Evolutionary conservation across 1,140 invertebrate genomes (phyloP), one percentile per base, ranked within the genome.

Genomic region (Drosophila erecta): DNA sequence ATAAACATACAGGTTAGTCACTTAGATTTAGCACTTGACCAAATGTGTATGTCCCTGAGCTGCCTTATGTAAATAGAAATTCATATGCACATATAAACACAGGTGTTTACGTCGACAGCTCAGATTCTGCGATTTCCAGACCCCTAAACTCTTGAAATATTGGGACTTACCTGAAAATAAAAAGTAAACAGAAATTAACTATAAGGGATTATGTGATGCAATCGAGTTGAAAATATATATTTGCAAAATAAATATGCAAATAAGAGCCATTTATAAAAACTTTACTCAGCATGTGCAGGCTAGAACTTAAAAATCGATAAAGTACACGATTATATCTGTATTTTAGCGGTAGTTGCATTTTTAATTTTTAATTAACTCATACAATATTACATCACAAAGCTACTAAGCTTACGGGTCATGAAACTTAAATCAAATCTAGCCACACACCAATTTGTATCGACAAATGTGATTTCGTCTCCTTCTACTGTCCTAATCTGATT

Each of bases 121-220:
- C 44, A 64, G 10, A 59, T 80, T 75, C 79, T 64, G 38, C 33
- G 27, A 12, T 44, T 38, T 60, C n/a, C 40, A n/a, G 11, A 17
- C 10, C 27, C 6, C 53, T 55, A 75, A 51, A 62, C 15, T 75
- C 43, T 22, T 27, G 37, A 61, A 15, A 22, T 15, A 41, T 46
- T 17, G 12, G 15, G 30, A 78, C 81, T 85, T 86, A 86, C 81
- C 77, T 86, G 58, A 20, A 85, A 85, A 37, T 58, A 44, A 51
- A 30, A 85, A 77, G 24, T 58, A 44, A 59, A 67, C 10, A 57
- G 30, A 35, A 35, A 24, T 30, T 30, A 30, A 30, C 30, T 30
- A 8, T 30, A 30, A 30, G 2, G 8, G 7, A 8, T 30, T 3
- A 8, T 10, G 30, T 30, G 8, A 10, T 8, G 8, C 7, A 30